Evolutionary conservation across 2,888 invertebrate species (phyloP).

Genomic region (Polyommatus iphigenia): DNA sequence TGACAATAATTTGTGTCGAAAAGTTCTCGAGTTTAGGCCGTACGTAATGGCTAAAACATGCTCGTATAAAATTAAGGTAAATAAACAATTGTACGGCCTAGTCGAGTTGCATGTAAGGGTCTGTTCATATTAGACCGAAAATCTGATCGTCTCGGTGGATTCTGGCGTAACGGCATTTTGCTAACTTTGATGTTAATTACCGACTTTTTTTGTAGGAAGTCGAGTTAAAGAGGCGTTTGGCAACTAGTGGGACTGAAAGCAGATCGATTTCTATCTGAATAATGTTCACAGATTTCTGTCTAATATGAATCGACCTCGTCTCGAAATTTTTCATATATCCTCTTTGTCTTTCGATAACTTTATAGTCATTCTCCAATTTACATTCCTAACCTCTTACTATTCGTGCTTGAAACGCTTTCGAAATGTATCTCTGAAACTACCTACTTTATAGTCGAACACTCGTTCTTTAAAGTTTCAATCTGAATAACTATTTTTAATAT

Average conservation of each 20-base stretch:
- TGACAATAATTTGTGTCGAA: constrained; percentile 63
- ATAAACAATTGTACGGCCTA: not conserved
- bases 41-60: not conserved
- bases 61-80: not conserved
- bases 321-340: not conserved
- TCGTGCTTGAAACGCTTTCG: not conserved
- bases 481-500: no score
- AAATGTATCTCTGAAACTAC: not conserved
- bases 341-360: not conserved
- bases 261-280: no score
- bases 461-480: no score
- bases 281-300: not conserved
- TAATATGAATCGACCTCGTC: not conserved
- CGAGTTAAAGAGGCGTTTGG: not conserved
- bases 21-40: not conserved
- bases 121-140: not conserved
- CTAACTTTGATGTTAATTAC: not conserved
- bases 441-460: not conserved
- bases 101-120: not conserved
- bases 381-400: not conserved
- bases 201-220: not conserved
- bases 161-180: not conserved
- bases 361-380: not conserved
- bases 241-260: not conserved
- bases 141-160: not conserved